phyloP scores from a whole-genome alignment of 2,888 invertebrate species.

The Lasioglossum marginatum region DNA sequence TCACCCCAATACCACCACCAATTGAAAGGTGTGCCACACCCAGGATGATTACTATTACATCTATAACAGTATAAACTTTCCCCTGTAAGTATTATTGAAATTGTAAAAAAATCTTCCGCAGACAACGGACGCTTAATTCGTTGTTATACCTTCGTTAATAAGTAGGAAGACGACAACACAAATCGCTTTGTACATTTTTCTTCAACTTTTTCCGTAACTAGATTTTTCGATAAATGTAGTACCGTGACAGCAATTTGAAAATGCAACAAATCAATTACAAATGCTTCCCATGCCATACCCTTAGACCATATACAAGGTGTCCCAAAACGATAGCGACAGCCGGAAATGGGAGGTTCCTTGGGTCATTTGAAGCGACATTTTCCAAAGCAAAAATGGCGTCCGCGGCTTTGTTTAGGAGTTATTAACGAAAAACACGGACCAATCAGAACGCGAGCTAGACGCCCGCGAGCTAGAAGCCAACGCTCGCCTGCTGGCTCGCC shows the following conservation, averaged over 20 bases:
- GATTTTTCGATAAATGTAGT: no score
- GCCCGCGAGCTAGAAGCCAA: no score
- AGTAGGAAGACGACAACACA: conserved; percentile 48
- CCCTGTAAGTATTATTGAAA: conserved; percentile 83
- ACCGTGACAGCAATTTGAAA: neutral
- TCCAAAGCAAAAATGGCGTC: no score
- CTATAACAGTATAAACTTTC: conserved; percentile 93
- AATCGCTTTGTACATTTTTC: conserved; percentile 47
- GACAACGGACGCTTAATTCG: neutral
- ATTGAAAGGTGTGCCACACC: conserved; percentile 93
- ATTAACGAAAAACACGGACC: no score
- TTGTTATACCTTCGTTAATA: conserved; percentile 62
- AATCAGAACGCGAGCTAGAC: no score
- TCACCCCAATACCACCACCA: conserved; percentile 92
- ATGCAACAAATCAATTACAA: neutral
- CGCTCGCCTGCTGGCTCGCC: no score
- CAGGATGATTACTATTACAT: conserved; percentile 95
- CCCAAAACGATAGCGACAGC: no score
- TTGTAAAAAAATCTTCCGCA: conserved; percentile 26
- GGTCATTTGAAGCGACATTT: no score
- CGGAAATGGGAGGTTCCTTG: no score
- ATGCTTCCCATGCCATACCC: no score
- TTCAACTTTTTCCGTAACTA: neutral
- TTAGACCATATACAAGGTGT: no score
- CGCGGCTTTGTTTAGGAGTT: no score